Conservation (phyloP, 1,140 invertebrate species). For the Hylyphantes graminicola region DNA sequence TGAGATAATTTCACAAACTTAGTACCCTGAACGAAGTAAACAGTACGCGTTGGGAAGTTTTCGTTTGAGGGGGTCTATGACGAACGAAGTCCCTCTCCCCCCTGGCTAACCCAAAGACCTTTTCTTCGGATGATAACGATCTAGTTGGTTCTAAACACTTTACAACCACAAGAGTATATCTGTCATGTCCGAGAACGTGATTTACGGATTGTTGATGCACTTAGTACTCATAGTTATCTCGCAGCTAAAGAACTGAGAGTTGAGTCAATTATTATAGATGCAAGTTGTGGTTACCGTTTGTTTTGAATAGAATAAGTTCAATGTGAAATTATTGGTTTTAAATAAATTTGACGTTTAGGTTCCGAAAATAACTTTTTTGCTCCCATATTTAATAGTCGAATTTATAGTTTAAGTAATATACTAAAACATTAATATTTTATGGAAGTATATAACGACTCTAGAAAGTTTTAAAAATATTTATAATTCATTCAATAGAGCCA, state of each 20-base stretch:
- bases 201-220: slow-evolving; percentile 43
- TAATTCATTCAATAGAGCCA: too few species aligned
- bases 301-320: neutral
- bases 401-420: too few species aligned
- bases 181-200: slow-evolving; percentile 9
- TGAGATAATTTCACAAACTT: too few species aligned
- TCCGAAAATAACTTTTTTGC: too few species aligned
- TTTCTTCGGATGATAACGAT: slow-evolving; percentile 29
- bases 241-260: neutral
- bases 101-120: neutral
- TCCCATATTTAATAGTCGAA: too few species aligned
- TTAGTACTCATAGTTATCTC: too few species aligned
- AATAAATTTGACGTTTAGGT: too few species aligned
- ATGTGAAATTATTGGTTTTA: too few species aligned
- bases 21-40: neutral
- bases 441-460: too few species aligned
- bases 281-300: neutral
- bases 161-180: slow-evolving; percentile 13
- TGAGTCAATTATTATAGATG: neutral
- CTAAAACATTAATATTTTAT: too few species aligned
- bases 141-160: slow-evolving; percentile 32
- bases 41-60: neutral
- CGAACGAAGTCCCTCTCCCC: neutral
- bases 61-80: neutral
- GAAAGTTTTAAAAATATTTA: too few species aligned